A percentile compares a stretch with the other conserved stretches of the same genome.
Evolutionary conservation across 2,888 invertebrate genomes (phyloP).

Genomic region (Empis livida): DNA sequence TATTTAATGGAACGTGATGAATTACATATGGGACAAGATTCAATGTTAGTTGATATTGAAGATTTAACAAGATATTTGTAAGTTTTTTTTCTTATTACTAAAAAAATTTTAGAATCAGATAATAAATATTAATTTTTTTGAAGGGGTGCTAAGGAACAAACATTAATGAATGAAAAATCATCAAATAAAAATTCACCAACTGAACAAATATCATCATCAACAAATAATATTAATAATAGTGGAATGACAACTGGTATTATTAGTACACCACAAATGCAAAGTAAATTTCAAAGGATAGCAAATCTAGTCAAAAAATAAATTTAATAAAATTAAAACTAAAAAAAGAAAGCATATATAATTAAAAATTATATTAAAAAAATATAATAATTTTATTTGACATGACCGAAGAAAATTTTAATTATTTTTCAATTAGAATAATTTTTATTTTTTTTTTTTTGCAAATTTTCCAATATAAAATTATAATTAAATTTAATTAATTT

Average conservation of each 20-base stretch:
- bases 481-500: no score
- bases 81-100: conserved; percentile 32
- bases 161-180: conserved; percentile 16
- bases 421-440: no score
- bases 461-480: no score
- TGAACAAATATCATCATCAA: neutral
- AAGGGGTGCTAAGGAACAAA: conserved; percentile 41
- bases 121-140: conserved; percentile 16
- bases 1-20: conserved; percentile 87
- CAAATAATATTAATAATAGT: neutral
- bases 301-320: conserved; percentile 16
- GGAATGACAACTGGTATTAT: no score
- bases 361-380: no score
- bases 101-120: neutral
- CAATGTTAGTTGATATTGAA: conserved; percentile 94
- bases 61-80: conserved; percentile 83
- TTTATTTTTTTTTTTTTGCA: no score
- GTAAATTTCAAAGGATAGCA: conserved; percentile 15
- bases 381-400: no score
- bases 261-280: conserved; percentile 8
- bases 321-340: neutral
- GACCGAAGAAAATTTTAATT: no score
- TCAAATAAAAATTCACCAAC: conserved; percentile 2
- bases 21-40: conserved; percentile 95
- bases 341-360: no score